Conservation (phyloP, 30 jellyfish, hydroid and myxozoan genomes). For the Hydractinia symbiolongicarpus region DNA sequence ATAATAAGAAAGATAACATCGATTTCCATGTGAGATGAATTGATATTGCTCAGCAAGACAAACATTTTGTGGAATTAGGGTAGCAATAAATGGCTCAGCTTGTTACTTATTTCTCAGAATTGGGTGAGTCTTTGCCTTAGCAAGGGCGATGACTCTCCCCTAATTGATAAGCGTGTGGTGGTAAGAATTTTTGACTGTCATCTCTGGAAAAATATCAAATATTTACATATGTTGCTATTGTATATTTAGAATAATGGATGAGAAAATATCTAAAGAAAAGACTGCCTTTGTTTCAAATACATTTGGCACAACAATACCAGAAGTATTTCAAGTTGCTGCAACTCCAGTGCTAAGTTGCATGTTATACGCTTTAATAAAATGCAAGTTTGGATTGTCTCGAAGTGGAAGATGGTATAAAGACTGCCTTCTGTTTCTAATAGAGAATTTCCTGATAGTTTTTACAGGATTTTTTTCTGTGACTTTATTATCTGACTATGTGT, state of each 20-base stretch:
- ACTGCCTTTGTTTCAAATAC: not conserved
- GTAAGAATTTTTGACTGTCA: too few species aligned
- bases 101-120: too few species aligned
- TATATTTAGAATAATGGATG: not conserved
- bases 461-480: conserved; percentile 14
- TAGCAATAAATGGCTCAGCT: too few species aligned
- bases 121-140: too few species aligned
- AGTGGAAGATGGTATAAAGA: not conserved
- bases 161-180: too few species aligned
- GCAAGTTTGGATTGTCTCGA: not conserved
- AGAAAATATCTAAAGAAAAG: not conserved
- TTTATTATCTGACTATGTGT: not conserved
- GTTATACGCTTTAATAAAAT: conserved; percentile 3
- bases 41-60: too few species aligned
- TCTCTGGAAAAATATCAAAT: too few species aligned
- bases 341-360: not conserved
- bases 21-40: too few species aligned
- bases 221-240: too few species aligned
- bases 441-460: conserved; percentile 1
- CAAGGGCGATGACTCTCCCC: too few species aligned
- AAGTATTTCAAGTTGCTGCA: not conserved
- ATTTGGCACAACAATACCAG: conserved; percentile 6
- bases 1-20: too few species aligned
- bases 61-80: too few species aligned
- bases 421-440: conserved; percentile 3